Conservation (phyloP, 2,888 invertebrate species). For the Drosophila gaucha region DNA sequence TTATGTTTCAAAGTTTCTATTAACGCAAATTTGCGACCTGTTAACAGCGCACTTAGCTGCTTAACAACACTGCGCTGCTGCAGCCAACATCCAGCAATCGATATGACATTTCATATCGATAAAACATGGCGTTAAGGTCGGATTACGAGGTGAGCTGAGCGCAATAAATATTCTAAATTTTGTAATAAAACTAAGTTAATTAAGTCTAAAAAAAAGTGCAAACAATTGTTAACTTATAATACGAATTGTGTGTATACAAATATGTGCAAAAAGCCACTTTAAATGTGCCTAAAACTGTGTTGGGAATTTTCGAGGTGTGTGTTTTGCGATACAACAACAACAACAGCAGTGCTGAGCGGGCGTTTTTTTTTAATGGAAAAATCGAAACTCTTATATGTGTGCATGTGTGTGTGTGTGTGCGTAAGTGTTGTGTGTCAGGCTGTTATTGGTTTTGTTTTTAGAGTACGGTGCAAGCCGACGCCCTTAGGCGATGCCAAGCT, state of each 20-base stretch:
- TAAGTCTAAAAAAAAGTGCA: constrained; percentile 57
- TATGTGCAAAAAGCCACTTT: constrained; percentile 1
- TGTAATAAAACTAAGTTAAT: constrained; percentile 61
- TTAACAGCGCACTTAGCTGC: not conserved
- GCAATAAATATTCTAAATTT: constrained; percentile 56
- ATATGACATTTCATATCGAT: constrained; percentile 57
- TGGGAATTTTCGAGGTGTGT: constrained; percentile 37
- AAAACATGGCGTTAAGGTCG: constrained; percentile 84
- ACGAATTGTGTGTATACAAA: constrained; percentile 15
- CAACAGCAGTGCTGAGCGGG: constrained; percentile 61
- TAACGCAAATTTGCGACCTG: constrained; percentile 20
- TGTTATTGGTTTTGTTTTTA: constrained; percentile 67
- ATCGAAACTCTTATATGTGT: constrained; percentile 57
- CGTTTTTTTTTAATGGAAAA: constrained; percentile 71
- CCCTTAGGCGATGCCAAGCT: constrained; percentile 63
- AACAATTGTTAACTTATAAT: constrained; percentile 61
- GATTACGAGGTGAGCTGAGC: constrained; percentile 84
- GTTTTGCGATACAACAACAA: constrained; percentile 34
- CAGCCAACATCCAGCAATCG: constrained; percentile 33
- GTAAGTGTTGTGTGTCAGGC: constrained; percentile 28
- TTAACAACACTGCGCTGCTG: constrained; percentile 27
- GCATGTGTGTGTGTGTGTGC: constrained; percentile 11
- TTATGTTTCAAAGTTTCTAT: constrained; percentile 3
- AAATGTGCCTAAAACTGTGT: constrained; percentile 14
- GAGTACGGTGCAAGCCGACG: constrained; percentile 67